These are phyloP conservation scores for Danio choprae DNA, from an alignment of 2,797 vertebrate species.

Conservation along the genomic window DNA sequence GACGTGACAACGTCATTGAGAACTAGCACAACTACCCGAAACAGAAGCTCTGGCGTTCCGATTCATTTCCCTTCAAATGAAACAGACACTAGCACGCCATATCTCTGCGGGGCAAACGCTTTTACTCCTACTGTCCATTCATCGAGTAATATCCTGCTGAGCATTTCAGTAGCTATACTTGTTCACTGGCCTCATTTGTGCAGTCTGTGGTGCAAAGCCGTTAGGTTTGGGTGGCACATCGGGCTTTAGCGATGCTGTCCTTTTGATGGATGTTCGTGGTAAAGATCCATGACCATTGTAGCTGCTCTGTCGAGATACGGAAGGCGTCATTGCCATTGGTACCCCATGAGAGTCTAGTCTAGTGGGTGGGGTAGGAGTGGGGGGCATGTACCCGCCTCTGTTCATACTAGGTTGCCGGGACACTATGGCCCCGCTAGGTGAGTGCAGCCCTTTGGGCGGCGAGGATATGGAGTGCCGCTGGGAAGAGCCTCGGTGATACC, in stretches of 20 bases:
- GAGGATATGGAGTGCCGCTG: slow-evolving; percentile 96
- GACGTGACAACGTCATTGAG: slow-evolving; percentile 37
- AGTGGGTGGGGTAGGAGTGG: slow-evolving; percentile 85
- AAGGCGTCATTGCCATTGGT: slow-evolving; percentile 86
- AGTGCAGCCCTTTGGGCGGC: slow-evolving; percentile 91
- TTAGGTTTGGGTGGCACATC: slow-evolving; percentile 98
- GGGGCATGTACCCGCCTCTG: slow-evolving; percentile 89
- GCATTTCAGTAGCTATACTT: slow-evolving; percentile 94
- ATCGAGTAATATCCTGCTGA: slow-evolving; percentile 40
- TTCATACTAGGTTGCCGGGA: slow-evolving; percentile 95
- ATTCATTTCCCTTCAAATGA: slow-evolving; percentile 25
- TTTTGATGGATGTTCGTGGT: slow-evolving; percentile 93
- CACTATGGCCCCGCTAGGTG: slow-evolving; percentile 90
- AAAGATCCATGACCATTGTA: slow-evolving; percentile 95
- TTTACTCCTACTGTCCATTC: slow-evolving; percentile 35
- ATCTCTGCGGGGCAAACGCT: slow-evolving; percentile 69
- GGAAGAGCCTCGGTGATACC: slow-evolving; percentile 94
- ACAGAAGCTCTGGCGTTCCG: slow-evolving; percentile 89
- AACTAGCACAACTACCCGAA: slow-evolving; percentile 57
- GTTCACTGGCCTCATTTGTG: slow-evolving; percentile 93
- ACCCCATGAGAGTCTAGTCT: slow-evolving; percentile 96
- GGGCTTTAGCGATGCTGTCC: slow-evolving; percentile 96
- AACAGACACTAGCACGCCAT: slow-evolving; percentile 34
- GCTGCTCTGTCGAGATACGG: slow-evolving; percentile 92
- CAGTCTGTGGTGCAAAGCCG: slow-evolving; percentile 90